Base-by-base conservation (phyloP, 1,140 invertebrate species). In the Anastrepha ludens region DNA sequence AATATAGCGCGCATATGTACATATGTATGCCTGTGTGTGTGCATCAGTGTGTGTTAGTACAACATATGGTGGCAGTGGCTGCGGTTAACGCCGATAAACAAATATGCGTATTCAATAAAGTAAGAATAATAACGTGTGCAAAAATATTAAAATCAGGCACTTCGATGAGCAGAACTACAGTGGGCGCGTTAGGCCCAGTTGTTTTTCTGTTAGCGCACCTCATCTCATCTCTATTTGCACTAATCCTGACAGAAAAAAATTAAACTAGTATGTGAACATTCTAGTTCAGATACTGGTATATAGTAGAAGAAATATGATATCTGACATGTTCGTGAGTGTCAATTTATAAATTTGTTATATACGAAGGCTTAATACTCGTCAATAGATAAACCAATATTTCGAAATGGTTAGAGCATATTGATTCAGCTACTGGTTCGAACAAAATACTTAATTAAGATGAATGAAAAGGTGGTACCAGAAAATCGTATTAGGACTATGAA, bases 101-200 rank as follows among this genome's bases (percentile, higher is more conserved):
- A 55, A 81, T 55, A 55, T 58, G 47, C 74, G 55, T 81, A 81
- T 58, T 44, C 74, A 81, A 6, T 20, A 74, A 74, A 44, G 67
- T 8, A 55, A 8, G 67, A 17, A 74, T 74, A 74, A 74, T 74
- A 74, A 67, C 64, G 64, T 7, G 3, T 17, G 7, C 67, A 47
- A 74, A 74, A 74, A 41, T 39, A 17, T 41, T 47, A 74, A 74
- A 74, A 13, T 74, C 41, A 47, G 44, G 39, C 39, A 74, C 47
- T 39, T 47, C 39, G 39, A 15, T 39, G 15, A 11, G 41, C 39
- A n/a, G 67, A 41, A 47, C 67, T 74, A 15, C 67, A 44, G 41
- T 74, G 17, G 9, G 39, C 41, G 39, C 67, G 39, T 47, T 20
- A 11, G 29, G 29, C 29, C 29, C 13, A 70, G 9, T 41, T 44